These are phyloP conservation scores for Hydractinia echinata DNA, from an alignment of 30 jellyfish, hydroid and myxozoan genomes.

Conservation along the genomic window DNA sequence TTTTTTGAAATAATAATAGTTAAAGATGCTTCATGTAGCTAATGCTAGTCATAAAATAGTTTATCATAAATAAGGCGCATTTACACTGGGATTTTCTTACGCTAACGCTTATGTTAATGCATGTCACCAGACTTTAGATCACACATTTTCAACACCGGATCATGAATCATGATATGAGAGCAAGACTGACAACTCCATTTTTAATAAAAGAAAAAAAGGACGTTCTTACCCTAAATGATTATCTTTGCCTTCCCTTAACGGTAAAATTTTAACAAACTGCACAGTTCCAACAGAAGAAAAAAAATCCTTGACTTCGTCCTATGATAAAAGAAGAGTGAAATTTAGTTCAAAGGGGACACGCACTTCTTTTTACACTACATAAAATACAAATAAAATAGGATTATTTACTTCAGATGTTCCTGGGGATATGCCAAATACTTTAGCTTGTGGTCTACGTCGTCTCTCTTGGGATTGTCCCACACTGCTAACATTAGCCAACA, in stretches of 20 bases:
- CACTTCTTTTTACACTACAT: too few species aligned
- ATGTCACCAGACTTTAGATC: too few species aligned
- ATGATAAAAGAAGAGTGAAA: neutral
- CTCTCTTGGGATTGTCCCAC: neutral
- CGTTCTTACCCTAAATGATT: slow-evolving; percentile 64
- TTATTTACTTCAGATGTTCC: slow-evolving; percentile 30
- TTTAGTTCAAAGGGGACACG: neutral
- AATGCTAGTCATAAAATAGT: too few species aligned
- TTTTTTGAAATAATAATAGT: too few species aligned
- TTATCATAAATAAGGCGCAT: too few species aligned
- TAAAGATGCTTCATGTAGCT: too few species aligned
- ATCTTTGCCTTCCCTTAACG: slow-evolving; percentile 80
- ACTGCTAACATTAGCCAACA: neutral
- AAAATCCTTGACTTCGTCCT: slow-evolving; percentile 63
- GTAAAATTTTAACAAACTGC: slow-evolving; percentile 50
- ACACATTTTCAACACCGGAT: too few species aligned
- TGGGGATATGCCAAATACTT: slow-evolving; percentile 34
- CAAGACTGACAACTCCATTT: too few species aligned
- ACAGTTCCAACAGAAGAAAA: slow-evolving; percentile 65
- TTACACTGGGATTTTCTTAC: too few species aligned
- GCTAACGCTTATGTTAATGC: too few species aligned
- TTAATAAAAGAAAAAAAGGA: neutral
- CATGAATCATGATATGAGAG: too few species aligned
- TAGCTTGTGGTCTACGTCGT: slow-evolving; percentile 33
- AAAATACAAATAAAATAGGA: neutral